Evolutionary conservation across 1,140 invertebrate genomes (phyloP), one percentile per base, ranked within the genome.

Genomic region (Dreissena rostriformis): DNA sequence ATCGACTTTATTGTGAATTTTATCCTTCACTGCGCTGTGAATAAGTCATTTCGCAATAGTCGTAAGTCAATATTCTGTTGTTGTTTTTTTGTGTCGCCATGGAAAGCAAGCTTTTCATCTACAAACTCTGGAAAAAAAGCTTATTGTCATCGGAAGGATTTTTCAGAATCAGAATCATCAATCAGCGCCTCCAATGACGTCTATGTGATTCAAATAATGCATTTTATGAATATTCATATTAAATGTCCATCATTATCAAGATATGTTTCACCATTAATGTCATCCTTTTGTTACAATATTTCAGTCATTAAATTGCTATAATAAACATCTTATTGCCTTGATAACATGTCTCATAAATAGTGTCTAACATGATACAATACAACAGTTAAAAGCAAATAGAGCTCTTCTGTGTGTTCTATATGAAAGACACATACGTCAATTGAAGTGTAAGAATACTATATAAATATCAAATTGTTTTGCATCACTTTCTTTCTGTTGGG

Each of bases 1-100:
- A 78, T 93, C n/a, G 93, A 93, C 67, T 93, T 93, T 74, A 92
- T 91, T 2, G 86, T 91, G 0, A 93, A 93, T 81, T 93, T 93
- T 82, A 88, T 92, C 6, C 82, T 93, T 0, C 93, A 93, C 80
- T 93, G 92, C 84, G 90, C 90, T 12, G 88, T 93, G 15, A 93
- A 93, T 89, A 92, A 92, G 74, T 90, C 91, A 26, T 93, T 93
- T 85, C 86, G 92, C 19, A 87, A 88, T 65, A 91, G 91, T 6
- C 83, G 93, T 29, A 71, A 82, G 12, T 87, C 80, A 11, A 86
- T 93, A 52, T 86, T 90, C 66, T 92, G 90, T n/a, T n/a, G n/a
- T n/a, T n/a, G n/a, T n/a, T 71, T 88, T 89, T 53, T 91, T 86
- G 24, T 80, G 78, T 29, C 66, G 57, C 51, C 29, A 57, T 19